phyloP scores from a whole-genome alignment of 1,140 invertebrate genomes.

The Spodoptera frugiperda region DNA sequence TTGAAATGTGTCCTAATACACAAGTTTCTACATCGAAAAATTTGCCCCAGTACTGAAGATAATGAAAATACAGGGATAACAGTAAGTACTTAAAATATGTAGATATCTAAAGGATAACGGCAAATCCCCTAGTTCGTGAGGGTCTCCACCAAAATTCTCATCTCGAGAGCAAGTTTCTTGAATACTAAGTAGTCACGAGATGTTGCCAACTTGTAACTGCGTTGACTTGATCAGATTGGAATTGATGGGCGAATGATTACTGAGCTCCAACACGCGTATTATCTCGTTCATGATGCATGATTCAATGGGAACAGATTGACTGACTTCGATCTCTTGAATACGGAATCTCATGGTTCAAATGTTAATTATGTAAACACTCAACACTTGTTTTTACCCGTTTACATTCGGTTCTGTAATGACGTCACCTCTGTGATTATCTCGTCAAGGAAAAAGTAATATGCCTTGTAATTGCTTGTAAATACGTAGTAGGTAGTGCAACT shows the following conservation, averaged over 20 bases:
- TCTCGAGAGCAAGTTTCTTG: conserved; percentile 16
- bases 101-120: conserved; percentile 25
- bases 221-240: conserved; percentile 33
- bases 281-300: conserved; percentile 7
- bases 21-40: too few relatives aligned
- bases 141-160: conserved; percentile 34
- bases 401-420: background rate
- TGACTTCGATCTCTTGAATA: background rate
- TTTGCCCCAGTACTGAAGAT: too few relatives aligned
- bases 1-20: too few relatives aligned
- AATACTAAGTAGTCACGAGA: conserved; percentile 26
- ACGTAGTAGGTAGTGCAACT: background rate
- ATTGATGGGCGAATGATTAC: conserved; percentile 14
- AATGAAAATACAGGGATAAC: too few relatives aligned
- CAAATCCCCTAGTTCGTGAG: conserved; percentile 1
- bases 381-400: background rate
- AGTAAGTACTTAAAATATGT: background rate
- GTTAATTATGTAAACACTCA: background rate
- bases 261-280: conserved; percentile 18
- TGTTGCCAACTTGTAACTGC: conserved; percentile 23
- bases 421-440: background rate
- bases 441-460: conserved; percentile 14
- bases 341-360: background rate
- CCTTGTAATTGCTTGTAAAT: background rate
- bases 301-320: conserved; percentile 16